Evolutionary conservation across 2,113 vertebrate species (phyloP).

Genomic region (Chaetodon auriga): DNA sequence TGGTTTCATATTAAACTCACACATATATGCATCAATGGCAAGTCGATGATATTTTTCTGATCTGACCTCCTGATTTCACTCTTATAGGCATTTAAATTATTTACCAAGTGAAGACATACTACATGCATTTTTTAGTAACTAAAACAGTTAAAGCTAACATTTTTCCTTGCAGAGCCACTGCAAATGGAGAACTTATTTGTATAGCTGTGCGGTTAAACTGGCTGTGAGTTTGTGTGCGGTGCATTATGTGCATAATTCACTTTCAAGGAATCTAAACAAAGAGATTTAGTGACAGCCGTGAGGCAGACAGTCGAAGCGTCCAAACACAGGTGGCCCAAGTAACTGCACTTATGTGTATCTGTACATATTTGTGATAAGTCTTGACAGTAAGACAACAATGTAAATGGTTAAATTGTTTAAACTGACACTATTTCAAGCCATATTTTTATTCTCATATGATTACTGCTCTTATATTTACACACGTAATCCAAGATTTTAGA

Average conservation of each 20-base stretch:
- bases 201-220: too few species aligned
- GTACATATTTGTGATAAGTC: neutral
- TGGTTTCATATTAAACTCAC: too few species aligned
- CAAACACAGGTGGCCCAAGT: neutral
- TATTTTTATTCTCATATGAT: neutral
- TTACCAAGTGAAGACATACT: too few species aligned
- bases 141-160: neutral
- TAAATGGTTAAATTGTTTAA: neutral
- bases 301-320: neutral
- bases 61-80: neutral
- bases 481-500: neutral
- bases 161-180: neutral
- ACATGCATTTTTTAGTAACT: too few species aligned
- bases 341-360: neutral
- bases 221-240: neutral
- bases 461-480: neutral
- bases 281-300: neutral
- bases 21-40: too few species aligned
- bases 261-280: neutral
- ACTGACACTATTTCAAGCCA: too few species aligned
- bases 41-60: neutral
- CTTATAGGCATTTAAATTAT: neutral
- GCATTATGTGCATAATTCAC: neutral
- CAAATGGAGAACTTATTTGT: neutral
- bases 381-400: neutral